Percentiles rank a stretch among this genome's conserved stretches.
These are phyloP conservation scores for Lagodon rhomboides DNA, from an alignment of 2,797 vertebrate species.

Conservation along the genomic window DNA sequence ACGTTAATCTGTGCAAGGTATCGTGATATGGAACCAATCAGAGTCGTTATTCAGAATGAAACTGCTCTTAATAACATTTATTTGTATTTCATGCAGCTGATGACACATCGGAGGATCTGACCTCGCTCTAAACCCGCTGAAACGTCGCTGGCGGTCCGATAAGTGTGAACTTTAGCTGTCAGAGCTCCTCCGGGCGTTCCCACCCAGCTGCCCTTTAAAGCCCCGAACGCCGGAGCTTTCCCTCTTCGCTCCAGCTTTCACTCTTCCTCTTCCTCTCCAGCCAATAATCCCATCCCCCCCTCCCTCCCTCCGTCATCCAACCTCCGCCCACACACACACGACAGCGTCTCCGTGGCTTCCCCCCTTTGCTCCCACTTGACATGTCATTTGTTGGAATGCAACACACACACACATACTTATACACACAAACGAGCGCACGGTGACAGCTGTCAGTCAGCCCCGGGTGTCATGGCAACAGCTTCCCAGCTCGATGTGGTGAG, in stretches of 20 bases:
- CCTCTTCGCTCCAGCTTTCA: conserved; percentile 12
- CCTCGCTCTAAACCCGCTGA: neutral
- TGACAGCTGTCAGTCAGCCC: conserved; percentile 76
- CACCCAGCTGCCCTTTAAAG: conserved; percentile 44
- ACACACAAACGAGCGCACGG: conserved; percentile 23
- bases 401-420: conserved; percentile 14
- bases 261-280: conserved; percentile 11
- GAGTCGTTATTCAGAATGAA: no score
- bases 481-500: conserved; percentile 36
- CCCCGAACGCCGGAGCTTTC: conserved; percentile 1
- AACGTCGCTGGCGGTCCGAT: neutral
- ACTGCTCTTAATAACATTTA: neutral
- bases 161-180: conserved; percentile 30
- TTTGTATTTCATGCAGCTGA: neutral
- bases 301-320: conserved; percentile 4
- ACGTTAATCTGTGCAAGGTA: no score
- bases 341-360: conserved; percentile 45
- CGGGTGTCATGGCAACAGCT: conserved; percentile 67
- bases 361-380: conserved; percentile 47
- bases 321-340: conserved; percentile 50
- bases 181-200: conserved; percentile 18
- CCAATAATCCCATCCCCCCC: conserved; percentile 13
- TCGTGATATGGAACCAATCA: no score
- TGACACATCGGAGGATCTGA: neutral
- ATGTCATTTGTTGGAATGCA: conserved; percentile 47